Evolutionary conservation across 1,140 invertebrate species (phyloP), one percentile per base, ranked within the genome.

Genomic region (Doryteuthis pealeii): DNA sequence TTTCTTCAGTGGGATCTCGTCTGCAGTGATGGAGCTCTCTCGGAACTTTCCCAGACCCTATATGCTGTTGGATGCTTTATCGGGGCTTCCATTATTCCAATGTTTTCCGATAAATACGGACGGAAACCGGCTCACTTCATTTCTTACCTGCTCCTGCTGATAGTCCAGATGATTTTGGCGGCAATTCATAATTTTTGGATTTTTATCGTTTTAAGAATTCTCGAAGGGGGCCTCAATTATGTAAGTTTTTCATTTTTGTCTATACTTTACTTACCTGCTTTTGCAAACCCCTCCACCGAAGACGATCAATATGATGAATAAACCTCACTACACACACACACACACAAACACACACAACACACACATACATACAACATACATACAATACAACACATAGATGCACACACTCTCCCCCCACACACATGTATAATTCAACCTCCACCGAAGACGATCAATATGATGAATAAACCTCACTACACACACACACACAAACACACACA

Each of bases 1-100:
- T 54, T 68, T 12, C 76, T 76, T 22, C 77, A 85, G 83, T 84
- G 82, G 82, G 78, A 82, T 69, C 70, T 85, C 49, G 83, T 85
- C 0, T 85, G 84, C 67, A 79, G 79, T 30, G 72, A 74, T 32
- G 75, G 72, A 6, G 75, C 72, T 8, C 49, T 84, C 31, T 70
- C 68, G 1, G 80, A 84, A 68, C 65, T 83, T 14, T 71, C 77
- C 2, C 82, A 84, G 72, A 80, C 80, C 8, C 26, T 82, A 5
- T 26, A 82, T 0, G 77, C 79, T 35, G n/a, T 78, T 22, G 83
- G 83, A n/a, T 74, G 80, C 49, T 74, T 74, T 14, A 40, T 78
- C 30, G 82, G 83, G 30, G 77, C 76, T 18, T 40, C 80, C 1
- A 43, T 80, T 1, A 79, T 76, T 35, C 73, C 77, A 6, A 58